These are phyloP conservation scores for Microtus pennsylvanicus DNA, from an alignment of 2,113 vertebrate genomes.

Conservation along the genomic window DNA sequence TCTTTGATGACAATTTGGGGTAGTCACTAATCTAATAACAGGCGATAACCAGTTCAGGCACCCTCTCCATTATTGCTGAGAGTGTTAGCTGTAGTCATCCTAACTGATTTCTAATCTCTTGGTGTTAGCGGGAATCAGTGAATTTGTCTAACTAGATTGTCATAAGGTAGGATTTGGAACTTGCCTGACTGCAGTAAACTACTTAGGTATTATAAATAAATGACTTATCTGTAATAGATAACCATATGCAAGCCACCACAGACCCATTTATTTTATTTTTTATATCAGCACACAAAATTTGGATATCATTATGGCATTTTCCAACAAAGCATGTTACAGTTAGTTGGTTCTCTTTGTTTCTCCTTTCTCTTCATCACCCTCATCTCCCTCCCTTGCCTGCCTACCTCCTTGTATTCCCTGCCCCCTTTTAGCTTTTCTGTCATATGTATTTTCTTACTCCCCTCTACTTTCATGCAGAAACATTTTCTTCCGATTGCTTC, in stretches of 20 bases:
- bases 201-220: neutral
- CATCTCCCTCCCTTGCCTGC: neutral
- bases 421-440: neutral
- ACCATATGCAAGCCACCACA: neutral
- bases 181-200: neutral
- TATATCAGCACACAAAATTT: neutral
- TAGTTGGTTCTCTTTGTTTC: neutral
- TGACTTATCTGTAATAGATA: neutral
- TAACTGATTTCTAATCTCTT: neutral
- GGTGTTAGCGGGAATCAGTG: neutral
- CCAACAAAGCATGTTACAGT: neutral
- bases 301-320: neutral
- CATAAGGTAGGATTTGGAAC: neutral
- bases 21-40: neutral
- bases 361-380: neutral
- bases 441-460: neutral
- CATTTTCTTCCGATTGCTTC: neutral
- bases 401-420: neutral
- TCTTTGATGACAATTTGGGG: neutral
- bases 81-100: neutral
- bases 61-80: neutral
- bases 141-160: neutral
- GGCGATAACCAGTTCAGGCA: neutral
- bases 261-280: neutral
- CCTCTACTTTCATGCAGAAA: neutral